phyloP scores from a whole-genome alignment of 2,888 invertebrate genomes.

The Harpalus rufipes region DNA sequence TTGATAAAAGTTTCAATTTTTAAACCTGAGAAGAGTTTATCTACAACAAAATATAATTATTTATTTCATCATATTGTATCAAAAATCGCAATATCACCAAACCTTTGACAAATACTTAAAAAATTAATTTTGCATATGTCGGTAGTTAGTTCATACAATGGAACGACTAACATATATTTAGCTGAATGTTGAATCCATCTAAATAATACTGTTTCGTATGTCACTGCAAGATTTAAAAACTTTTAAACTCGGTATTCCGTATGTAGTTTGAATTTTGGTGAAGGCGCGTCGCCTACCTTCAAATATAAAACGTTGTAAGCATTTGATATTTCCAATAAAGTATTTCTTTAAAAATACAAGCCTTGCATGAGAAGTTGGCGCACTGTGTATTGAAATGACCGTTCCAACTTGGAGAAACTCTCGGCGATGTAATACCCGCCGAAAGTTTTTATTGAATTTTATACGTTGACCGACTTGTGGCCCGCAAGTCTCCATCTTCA shows the following conservation, averaged over 20 bases:
- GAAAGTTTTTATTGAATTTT: slow-evolving; percentile 27
- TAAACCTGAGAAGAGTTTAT: too few relatives aligned
- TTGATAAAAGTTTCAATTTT: too few relatives aligned
- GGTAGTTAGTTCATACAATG: too few relatives aligned
- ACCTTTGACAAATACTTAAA: too few relatives aligned
- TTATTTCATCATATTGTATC: too few relatives aligned
- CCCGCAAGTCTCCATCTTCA: slow-evolving; percentile 5
- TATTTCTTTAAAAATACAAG: slow-evolving; percentile 4
- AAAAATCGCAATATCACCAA: too few relatives aligned
- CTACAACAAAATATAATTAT: too few relatives aligned
- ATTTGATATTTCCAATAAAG: slow-evolving; percentile 1
- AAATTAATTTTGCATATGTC: too few relatives aligned
- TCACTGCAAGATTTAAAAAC: not conserved
- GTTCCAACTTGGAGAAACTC: slow-evolving; percentile 11
- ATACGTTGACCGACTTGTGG: slow-evolving; percentile 17
- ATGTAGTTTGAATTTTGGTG: not conserved
- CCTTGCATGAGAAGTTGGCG: slow-evolving; percentile 7
- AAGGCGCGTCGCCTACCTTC: not conserved
- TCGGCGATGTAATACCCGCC: not conserved
- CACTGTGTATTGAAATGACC: slow-evolving; percentile 29
- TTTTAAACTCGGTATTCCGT: not conserved
- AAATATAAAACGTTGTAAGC: not conserved
- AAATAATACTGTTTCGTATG: too few relatives aligned
- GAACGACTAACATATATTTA: too few relatives aligned
- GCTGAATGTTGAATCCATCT: too few relatives aligned